Base-by-base conservation (phyloP, 2,113 vertebrate genomes). In the Scatophagus argus region DNA sequence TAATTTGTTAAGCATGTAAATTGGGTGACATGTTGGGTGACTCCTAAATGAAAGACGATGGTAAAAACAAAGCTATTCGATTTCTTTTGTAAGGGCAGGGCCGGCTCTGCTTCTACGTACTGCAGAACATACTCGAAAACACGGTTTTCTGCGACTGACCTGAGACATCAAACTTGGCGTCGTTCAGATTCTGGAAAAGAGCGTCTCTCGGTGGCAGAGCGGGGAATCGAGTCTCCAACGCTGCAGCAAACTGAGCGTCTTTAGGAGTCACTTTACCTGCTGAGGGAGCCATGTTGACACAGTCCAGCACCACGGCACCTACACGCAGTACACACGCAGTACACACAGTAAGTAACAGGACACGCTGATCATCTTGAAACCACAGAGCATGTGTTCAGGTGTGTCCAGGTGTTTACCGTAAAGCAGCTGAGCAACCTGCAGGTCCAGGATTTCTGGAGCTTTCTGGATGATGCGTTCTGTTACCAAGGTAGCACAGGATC, bases 401-500 rank as follows among this genome's bases (percentile, higher is more conserved):
- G 34, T 38, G 44, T 7, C 3, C 19, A 25, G 17, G 1, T 52
- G 43, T 56, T 95, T 93, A 99, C 98, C 96, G 0, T 96, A 96
- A 78, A 99, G 91, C 64, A 99, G 92, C 0, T 94, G 83, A 0
- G 97, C 96, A 0, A 93, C 90, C 82, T 94, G 93, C 61, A 78
- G 60, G 81, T 99, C 96, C 83, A 99, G 86, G 74, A 96, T 52
- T 0, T 96, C 91, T 0, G 95, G 96, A 3, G 95, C 93, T 6
- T 93, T 94, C 64, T 95, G 95, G 19, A 96, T 47, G 63, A 99
- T 96, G 31, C 95, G 87, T 79, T 98, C 98, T 0, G 96, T 91
- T 74, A 99, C 95, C 91, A 99, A 86, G 0, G 98, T 98, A 46
- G 96, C 77, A 0, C 98, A 99, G 68, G 98, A 99, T 16, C 97